These are phyloP conservation scores for Eristalinus aeneus DNA, from an alignment of 2,888 invertebrate species.

Conservation along the genomic window DNA sequence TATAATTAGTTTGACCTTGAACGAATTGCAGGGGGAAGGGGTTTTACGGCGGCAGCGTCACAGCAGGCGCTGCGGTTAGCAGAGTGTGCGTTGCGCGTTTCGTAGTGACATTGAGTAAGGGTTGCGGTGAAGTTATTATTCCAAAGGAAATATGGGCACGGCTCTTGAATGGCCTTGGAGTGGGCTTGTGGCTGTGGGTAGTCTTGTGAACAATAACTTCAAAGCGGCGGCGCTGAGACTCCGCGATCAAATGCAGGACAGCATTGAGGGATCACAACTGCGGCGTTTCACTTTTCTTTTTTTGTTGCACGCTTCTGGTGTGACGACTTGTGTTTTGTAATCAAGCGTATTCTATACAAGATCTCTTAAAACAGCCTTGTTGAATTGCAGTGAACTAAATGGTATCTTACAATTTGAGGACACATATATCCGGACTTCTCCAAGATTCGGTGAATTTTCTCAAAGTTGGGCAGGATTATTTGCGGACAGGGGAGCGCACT, in stretches of 20 bases:
- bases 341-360: too few species aligned
- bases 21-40: slow-evolving; percentile 3
- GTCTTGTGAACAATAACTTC: not conserved
- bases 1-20: slow-evolving; percentile 68
- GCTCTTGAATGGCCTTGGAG: not conserved
- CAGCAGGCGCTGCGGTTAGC: slow-evolving; percentile 56
- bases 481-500: too few species aligned
- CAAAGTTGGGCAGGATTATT: too few species aligned
- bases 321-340: too few species aligned
- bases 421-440: too few species aligned
- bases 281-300: not conserved
- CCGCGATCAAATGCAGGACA: not conserved
- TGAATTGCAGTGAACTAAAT: too few species aligned
- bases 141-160: not conserved
- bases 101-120: slow-evolving; percentile 34
- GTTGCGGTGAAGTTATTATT: not conserved
- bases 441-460: too few species aligned
- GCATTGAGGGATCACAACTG: not conserved
- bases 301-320: too few species aligned
- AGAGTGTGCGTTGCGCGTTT: slow-evolving; percentile 27
- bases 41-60: not conserved
- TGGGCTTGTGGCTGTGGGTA: not conserved
- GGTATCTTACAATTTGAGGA: too few species aligned
- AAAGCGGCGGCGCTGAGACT: not conserved
- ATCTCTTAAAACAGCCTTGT: too few species aligned